Conservation (phyloP, 2,888 invertebrate genomes). For the Ceraclea dissimilis region DNA sequence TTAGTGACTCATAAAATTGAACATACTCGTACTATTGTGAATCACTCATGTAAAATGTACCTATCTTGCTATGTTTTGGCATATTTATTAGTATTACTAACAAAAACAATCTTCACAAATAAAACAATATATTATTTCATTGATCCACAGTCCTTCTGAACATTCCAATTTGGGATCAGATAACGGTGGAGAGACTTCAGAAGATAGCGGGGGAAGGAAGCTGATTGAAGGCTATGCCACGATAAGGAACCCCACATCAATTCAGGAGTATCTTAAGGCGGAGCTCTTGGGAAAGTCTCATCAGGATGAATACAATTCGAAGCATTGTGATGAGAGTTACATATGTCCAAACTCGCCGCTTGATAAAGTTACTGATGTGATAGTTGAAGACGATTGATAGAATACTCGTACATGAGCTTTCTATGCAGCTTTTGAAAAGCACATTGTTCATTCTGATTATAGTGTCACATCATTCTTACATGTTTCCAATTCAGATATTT, state of each 20-base stretch:
- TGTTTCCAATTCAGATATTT: too few species aligned
- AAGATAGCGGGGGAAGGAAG: neutral
- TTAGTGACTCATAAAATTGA: too few species aligned
- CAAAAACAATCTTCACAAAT: too few species aligned
- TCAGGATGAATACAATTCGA: constrained; percentile 30
- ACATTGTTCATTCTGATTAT: too few species aligned
- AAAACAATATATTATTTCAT: too few species aligned
- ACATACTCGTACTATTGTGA: too few species aligned
- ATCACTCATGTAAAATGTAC: too few species aligned
- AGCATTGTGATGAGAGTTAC: constrained; percentile 32
- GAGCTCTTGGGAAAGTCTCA: constrained; percentile 7
- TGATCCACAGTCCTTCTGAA: constrained; percentile 21
- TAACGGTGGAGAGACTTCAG: neutral
- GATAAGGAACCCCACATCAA: constrained; percentile 8
- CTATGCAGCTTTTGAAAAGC: too few species aligned
- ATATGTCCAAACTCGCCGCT: constrained; percentile 30
- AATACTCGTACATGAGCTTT: too few species aligned
- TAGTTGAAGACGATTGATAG: constrained; percentile 11
- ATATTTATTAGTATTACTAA: too few species aligned
- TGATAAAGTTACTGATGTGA: constrained; percentile 22
- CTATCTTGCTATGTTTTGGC: too few species aligned
- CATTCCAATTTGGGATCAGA: neutral
- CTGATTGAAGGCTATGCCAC: neutral
- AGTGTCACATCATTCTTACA: too few species aligned
- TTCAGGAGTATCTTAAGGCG: constrained; percentile 17